A percentile compares a stretch with the other conserved stretches of the same genome.
Evolutionary conservation across 1,140 invertebrate species (phyloP).

Genomic region (Neodiprion lecontei): DNA sequence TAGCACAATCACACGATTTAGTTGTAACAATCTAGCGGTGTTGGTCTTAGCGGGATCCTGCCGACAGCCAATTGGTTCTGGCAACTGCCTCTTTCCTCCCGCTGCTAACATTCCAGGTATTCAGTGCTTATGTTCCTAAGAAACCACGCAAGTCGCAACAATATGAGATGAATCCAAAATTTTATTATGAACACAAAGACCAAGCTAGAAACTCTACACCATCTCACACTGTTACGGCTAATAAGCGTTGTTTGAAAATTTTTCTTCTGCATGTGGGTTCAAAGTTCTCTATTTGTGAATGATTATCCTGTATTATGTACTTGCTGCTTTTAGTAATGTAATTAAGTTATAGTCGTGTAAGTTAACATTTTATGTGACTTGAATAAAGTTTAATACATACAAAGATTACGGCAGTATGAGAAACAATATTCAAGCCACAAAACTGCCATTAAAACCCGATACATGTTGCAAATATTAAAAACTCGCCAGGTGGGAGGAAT

Average conservation of each 20-base stretch:
- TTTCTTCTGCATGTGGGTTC: not conserved
- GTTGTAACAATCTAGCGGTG: slow-evolving; percentile 37
- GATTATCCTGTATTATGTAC: not conserved
- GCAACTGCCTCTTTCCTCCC: slow-evolving; percentile 53
- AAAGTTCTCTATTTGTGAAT: not conserved
- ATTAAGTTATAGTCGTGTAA: not conserved
- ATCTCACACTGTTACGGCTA: not conserved
- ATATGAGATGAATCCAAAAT: not conserved
- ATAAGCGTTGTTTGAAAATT: not conserved
- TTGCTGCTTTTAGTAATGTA: not conserved
- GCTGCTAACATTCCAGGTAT: slow-evolving; percentile 57
- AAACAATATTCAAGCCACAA: not conserved
- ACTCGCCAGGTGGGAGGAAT: slow-evolving; percentile 57
- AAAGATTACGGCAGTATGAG: not conserved
- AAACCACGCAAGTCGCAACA: not conserved
- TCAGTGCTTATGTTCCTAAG: slow-evolving; percentile 41
- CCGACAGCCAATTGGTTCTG: slow-evolving; percentile 55
- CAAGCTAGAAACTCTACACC: not conserved
- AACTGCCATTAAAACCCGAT: not conserved
- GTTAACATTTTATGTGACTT: not conserved
- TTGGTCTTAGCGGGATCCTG: slow-evolving; percentile 56
- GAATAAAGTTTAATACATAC: not conserved
- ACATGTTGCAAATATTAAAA: slow-evolving; percentile 31
- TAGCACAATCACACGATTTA: not conserved
- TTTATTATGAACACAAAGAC: not conserved